A percentile compares a stretch with the other conserved stretches of the same genome.
These are phyloP conservation scores for Vireo altiloquus DNA, from an alignment of 2,113 vertebrate genomes.

Conservation along the genomic window DNA sequence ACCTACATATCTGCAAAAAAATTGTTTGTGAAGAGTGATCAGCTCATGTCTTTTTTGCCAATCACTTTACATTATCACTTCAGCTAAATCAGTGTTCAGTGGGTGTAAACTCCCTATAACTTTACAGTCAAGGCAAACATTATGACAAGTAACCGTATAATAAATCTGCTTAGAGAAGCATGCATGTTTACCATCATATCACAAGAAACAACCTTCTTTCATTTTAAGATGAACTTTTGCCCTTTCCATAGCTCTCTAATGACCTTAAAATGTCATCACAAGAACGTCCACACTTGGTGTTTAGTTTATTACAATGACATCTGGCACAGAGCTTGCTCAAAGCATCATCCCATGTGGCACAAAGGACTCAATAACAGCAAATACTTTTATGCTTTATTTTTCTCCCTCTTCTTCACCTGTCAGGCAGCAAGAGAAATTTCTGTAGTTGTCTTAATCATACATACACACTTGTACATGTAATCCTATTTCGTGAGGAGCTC, in stretches of 20 bases:
- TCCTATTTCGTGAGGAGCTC: background rate
- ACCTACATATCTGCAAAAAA: background rate
- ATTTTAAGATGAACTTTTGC: background rate
- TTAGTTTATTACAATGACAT: background rate
- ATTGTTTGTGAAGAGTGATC: background rate
- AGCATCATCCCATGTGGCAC: rapidly evolving
- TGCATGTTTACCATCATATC: background rate
- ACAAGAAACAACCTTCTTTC: background rate
- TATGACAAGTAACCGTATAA: background rate
- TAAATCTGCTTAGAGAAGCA: background rate
- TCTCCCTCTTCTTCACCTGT: background rate
- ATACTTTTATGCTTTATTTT: background rate
- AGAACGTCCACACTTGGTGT: background rate
- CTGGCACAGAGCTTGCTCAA: background rate
- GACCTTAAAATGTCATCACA: background rate
- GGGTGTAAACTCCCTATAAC: background rate
- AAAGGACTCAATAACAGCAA: background rate
- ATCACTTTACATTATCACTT: background rate
- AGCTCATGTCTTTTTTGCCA: background rate
- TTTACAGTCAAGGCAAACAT: background rate
- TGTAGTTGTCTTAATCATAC: background rate
- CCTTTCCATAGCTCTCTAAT: background rate
- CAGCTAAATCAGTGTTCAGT: background rate
- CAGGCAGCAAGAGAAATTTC: background rate
- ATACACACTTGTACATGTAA: background rate